Evolutionary conservation across 2,797 vertebrate species (phyloP), one percentile per base, ranked within the genome.

Genomic region (Lerista edwardsae): DNA sequence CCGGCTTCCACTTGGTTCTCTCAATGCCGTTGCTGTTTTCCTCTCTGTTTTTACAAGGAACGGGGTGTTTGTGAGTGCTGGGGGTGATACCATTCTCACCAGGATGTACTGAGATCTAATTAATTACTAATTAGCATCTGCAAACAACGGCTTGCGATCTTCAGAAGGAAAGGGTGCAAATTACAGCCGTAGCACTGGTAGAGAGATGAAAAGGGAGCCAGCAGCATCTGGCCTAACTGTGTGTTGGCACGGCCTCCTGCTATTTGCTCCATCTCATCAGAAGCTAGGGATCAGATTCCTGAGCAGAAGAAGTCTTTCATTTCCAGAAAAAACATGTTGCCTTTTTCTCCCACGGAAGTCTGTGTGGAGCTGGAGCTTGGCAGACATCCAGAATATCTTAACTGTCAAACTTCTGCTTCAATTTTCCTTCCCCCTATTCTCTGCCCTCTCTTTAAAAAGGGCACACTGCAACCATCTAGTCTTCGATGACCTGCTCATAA

Each of bases 181-280:
- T 69, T n/a, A 23, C 29, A 57, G 15, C 12, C 47, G 27, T 21
- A 11, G 19, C 15, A 51, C 0, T 0, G 57, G 36, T 79, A 75
- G 83, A 59, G 71, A 31, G 79, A 12, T 47, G 39, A 27, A 41
- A 6, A 41, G 1, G 10, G 69, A 25, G 68, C 0, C 4, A 74
- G 68, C 64, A 88, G 86, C 90, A 84, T 36, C 89, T 88, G 86
- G 62, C 44, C 88, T 6, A 29, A 27, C 80, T 69, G 87, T 0
- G 31, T 72, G 15, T 55, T 82, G 74, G 64, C 91, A 78, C 36
- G 0, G 25, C 2, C 7, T 1, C 73, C 82, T 39, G 1, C 2
- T 21, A 21, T 6, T n/a, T 25, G 34, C 76, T 76, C 39, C 34
- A 4, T 55, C n/a, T 84, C 87, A 61, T 68, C 74, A 8, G 59